Conservation (phyloP, 2,888 invertebrate genomes). For the Melanophora roralis region DNA sequence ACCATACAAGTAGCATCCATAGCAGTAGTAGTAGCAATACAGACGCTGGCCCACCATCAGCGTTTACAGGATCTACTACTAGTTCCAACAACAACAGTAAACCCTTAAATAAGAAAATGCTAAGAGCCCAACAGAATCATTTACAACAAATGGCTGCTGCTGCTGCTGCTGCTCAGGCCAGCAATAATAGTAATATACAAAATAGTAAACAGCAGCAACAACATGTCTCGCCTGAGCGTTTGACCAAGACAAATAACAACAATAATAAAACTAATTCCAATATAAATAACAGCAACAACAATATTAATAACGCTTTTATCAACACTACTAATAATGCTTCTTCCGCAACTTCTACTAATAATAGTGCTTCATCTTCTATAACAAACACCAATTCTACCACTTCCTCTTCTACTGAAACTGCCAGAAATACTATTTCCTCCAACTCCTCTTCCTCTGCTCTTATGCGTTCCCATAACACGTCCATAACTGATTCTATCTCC, state of each 20-base stretch:
- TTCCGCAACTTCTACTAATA: conserved; percentile 12
- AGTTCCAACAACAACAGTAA: conserved; percentile 62
- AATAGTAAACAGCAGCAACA: conserved; percentile 49
- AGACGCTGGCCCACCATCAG: conserved; percentile 40
- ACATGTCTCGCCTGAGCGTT: conserved; percentile 56
- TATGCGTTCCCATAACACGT: conserved; percentile 15
- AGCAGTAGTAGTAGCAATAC: conserved; percentile 55
- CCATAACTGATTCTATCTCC: conserved; percentile 36
- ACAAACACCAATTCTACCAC: conserved; percentile 37
- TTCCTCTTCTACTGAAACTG: conserved; percentile 33
- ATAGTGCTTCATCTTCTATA: conserved; percentile 25
- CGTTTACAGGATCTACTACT: conserved; percentile 41
- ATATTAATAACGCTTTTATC: conserved; percentile 37
- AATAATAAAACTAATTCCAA: conserved; percentile 33
- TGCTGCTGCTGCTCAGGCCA: conserved; percentile 55
- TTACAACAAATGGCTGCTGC: conserved; percentile 68
- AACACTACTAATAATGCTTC: conserved; percentile 49
- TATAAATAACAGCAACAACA: conserved; percentile 25
- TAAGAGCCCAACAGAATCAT: conserved; percentile 76
- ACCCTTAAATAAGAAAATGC: conserved; percentile 75
- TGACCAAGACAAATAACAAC: conserved; percentile 33
- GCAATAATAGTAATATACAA: conserved; percentile 38
- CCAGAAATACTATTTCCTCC: conserved; percentile 31
- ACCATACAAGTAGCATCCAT: conserved; percentile 49
- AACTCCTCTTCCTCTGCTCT: conserved; percentile 42